These are phyloP conservation scores for Dreissena rostriformis DNA, from an alignment of 1,140 invertebrate genomes.

Conservation along the genomic window DNA sequence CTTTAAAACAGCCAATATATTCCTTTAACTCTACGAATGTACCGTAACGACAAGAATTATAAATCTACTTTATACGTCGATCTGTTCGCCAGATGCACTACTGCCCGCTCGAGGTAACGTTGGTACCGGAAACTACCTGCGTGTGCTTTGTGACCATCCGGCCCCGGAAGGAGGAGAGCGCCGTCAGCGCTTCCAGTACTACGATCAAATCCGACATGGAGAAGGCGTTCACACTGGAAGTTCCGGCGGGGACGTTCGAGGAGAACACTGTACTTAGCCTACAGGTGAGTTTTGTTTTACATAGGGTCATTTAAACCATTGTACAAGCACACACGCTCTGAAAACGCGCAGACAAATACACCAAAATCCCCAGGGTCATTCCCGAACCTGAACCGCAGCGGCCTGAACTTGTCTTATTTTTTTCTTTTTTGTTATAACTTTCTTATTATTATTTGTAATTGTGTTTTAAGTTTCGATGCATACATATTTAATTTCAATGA, in stretches of 20 bases:
- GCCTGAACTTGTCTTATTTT: too few relatives aligned
- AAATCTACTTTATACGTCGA: not conserved
- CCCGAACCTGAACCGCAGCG: too few relatives aligned
- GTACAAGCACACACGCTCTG: too few relatives aligned
- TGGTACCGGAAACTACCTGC: slow-evolving; percentile 40
- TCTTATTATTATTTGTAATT: too few relatives aligned
- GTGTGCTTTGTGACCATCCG: slow-evolving; percentile 14
- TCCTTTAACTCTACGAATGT: not conserved
- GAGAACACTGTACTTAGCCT: slow-evolving; percentile 35
- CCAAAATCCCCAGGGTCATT: too few relatives aligned
- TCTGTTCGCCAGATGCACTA: slow-evolving; percentile 9
- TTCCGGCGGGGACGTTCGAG: slow-evolving; percentile 32
- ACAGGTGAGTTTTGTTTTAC: not conserved
- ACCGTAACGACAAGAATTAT: not conserved
- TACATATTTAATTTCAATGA: too few relatives aligned
- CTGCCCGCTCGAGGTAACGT: slow-evolving; percentile 12
- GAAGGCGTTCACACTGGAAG: slow-evolving; percentile 27
- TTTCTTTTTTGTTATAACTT: too few relatives aligned
- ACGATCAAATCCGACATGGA: slow-evolving; percentile 31
- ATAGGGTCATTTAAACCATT: too few relatives aligned
- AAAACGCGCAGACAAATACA: too few relatives aligned
- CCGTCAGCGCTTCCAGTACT: not conserved
- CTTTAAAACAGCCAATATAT: not conserved
- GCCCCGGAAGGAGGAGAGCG: slow-evolving; percentile 23
- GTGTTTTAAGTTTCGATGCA: too few relatives aligned